These are phyloP conservation scores for Erythrocebus patas DNA, from an alignment of 2,113 vertebrate species.

Conservation along the genomic window DNA sequence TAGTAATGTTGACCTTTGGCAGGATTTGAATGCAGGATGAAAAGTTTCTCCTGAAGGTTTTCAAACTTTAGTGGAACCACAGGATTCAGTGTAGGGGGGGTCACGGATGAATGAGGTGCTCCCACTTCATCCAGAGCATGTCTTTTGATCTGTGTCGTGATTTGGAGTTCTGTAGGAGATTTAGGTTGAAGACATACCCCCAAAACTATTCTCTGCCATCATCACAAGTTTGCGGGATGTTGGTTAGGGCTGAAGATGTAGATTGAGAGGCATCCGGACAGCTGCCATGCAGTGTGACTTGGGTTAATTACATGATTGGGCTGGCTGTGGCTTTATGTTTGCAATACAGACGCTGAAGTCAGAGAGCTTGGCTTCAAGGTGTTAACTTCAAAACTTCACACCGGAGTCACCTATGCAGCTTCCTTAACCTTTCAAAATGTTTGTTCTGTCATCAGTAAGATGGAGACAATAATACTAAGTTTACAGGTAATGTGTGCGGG, in stretches of 20 bases:
- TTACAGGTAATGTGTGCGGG: neutral
- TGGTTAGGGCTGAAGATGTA: neutral
- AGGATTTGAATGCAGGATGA: neutral
- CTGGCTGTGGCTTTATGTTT: neutral
- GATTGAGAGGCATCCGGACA: neutral
- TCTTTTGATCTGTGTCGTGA: neutral
- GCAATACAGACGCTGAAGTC: neutral
- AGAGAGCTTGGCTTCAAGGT: neutral
- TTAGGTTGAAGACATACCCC: neutral
- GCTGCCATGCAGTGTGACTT: neutral
- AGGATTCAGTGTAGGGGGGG: neutral
- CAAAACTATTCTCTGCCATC: neutral
- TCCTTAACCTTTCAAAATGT: neutral
- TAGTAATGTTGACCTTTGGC: neutral
- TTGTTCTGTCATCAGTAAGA: neutral
- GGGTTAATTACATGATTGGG: neutral
- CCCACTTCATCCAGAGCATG: neutral
- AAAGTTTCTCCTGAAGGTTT: neutral
- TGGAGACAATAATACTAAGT: neutral
- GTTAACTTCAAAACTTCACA: neutral
- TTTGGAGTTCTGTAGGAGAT: neutral
- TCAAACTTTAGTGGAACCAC: neutral
- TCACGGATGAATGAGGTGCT: neutral
- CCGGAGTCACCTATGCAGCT: neutral
- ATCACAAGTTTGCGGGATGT: neutral